A percentile compares a stretch with the other conserved stretches of the same genome.
phyloP scores from a whole-genome alignment of 2,888 invertebrate species.

The Dryomyza anilis region DNA sequence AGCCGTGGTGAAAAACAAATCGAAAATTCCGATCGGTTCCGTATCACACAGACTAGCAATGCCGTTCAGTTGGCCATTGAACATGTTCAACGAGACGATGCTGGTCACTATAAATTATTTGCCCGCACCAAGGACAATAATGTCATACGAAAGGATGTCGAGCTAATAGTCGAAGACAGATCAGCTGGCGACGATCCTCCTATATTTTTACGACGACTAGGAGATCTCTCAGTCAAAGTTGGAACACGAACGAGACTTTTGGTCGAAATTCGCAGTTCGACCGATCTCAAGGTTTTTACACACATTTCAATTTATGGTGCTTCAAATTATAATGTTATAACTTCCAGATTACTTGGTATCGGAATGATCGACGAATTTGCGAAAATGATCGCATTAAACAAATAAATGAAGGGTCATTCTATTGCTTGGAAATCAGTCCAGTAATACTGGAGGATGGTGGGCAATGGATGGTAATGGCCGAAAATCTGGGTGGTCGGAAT shows the following conservation, averaged over 20 bases:
- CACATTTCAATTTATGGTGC: constrained; percentile 26
- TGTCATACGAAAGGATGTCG: constrained; percentile 63
- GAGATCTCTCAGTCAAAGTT: constrained; percentile 87
- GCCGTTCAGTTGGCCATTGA: constrained; percentile 78
- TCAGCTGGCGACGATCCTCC: constrained; percentile 76
- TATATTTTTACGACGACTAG: constrained; percentile 80
- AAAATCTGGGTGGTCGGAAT: constrained; percentile 76
- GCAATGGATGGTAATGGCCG: constrained; percentile 83
- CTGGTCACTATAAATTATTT: constrained; percentile 77
- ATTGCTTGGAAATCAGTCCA: constrained; percentile 82
- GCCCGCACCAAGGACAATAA: constrained; percentile 67
- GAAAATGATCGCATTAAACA: constrained; percentile 77
- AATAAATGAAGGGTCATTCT: constrained; percentile 84
- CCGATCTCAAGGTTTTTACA: constrained; percentile 84
- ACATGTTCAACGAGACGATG: constrained; percentile 73
- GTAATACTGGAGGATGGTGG: constrained; percentile 83
- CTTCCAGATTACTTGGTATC: constrained; percentile 82
- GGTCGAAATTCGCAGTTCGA: constrained; percentile 80
- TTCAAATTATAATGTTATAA: no score
- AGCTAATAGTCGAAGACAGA: constrained; percentile 67
- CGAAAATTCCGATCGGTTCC: constrained; percentile 70
- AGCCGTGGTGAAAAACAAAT: constrained; percentile 68
- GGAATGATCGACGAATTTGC: constrained; percentile 77
- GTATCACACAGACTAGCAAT: constrained; percentile 64
- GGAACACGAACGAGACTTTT: constrained; percentile 85